phyloP scores from a whole-genome alignment of 2,113 vertebrate species.

The Siphamia tubifer region DNA sequence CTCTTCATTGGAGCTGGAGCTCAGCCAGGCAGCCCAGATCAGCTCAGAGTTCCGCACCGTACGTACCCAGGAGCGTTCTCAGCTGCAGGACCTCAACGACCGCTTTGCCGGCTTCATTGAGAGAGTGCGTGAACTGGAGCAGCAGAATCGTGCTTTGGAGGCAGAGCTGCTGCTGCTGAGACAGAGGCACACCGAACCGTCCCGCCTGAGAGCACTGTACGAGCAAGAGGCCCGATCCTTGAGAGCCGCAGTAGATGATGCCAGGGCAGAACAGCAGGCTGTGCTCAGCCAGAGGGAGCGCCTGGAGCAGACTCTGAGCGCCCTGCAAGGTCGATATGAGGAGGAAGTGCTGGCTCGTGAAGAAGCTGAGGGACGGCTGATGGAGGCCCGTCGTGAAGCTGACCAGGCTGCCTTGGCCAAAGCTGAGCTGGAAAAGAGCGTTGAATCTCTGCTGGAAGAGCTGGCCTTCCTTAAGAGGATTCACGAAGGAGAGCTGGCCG shows the following conservation, averaged over 20 bases:
- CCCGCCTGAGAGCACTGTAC: constrained; percentile 75
- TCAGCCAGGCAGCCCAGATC: constrained; percentile 75
- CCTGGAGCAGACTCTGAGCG: constrained; percentile 65
- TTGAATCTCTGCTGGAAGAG: constrained; percentile 66
- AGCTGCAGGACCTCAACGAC: constrained; percentile 81
- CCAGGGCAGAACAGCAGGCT: constrained; percentile 75
- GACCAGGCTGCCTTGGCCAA: constrained; percentile 71
- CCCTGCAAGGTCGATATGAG: constrained; percentile 64
- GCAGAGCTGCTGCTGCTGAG: constrained; percentile 65
- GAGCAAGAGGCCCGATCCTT: constrained; percentile 73
- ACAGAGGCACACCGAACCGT: constrained; percentile 86
- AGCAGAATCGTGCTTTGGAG: constrained; percentile 72
- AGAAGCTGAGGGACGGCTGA: constrained; percentile 75
- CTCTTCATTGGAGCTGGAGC: constrained; percentile 70
- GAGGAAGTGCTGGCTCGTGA: constrained; percentile 71
- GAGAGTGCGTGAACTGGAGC: constrained; percentile 79
- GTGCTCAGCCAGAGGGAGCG: constrained; percentile 72
- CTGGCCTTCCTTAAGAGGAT: constrained; percentile 76
- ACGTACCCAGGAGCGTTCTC: constrained; percentile 73
- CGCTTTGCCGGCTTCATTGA: constrained; percentile 82
- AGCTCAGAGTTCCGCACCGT: constrained; percentile 69
- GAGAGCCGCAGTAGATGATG: constrained; percentile 78
- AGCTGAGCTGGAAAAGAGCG: constrained; percentile 72
- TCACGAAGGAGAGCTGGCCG: constrained; percentile 69
- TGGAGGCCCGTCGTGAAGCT: constrained; percentile 73